Conservation (phyloP, 1,140 invertebrate genomes). For the Papilio polyxenes region DNA sequence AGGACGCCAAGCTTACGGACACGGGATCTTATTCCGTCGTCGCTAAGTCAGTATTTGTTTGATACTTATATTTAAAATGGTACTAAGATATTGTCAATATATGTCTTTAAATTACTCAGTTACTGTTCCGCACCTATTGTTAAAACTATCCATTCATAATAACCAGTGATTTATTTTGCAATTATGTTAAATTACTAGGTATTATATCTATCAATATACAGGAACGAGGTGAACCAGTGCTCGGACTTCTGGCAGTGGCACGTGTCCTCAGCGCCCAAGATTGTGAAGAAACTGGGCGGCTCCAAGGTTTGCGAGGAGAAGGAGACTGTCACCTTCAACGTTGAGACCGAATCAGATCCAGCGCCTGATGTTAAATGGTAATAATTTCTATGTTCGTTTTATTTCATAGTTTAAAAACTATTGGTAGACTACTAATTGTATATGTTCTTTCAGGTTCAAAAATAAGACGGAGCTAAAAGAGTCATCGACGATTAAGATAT, state of each 20-base stretch:
- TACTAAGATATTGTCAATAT: no score
- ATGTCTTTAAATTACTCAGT: no score
- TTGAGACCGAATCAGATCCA: constrained; percentile 92
- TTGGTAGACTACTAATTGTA: not conserved
- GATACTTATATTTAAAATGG: not conserved
- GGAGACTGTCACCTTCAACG: constrained; percentile 88
- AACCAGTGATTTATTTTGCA: no score
- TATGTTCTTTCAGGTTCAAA: constrained; percentile 82
- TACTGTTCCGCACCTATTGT: no score
- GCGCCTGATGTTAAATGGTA: constrained; percentile 90
- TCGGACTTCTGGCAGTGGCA: constrained; percentile 91
- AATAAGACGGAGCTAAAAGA: constrained; percentile 87
- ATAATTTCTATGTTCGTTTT: constrained; percentile 23
- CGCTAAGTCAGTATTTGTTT: constrained; percentile 82
- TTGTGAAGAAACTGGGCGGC: constrained; percentile 85
- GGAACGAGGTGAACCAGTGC: constrained; percentile 92
- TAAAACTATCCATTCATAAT: no score
- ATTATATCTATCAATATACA: constrained; percentile 37
- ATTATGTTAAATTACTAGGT: no score
- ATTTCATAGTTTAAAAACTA: not conserved
- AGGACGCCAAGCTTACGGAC: constrained; percentile 91
- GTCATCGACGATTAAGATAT: constrained; percentile 84
- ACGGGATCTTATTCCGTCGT: constrained; percentile 96
- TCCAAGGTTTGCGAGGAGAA: constrained; percentile 87
- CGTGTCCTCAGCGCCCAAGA: constrained; percentile 89